These are phyloP conservation scores for Pipistrellus nathusii DNA, from an alignment of 2,797 vertebrate species.

Conservation along the genomic window DNA sequence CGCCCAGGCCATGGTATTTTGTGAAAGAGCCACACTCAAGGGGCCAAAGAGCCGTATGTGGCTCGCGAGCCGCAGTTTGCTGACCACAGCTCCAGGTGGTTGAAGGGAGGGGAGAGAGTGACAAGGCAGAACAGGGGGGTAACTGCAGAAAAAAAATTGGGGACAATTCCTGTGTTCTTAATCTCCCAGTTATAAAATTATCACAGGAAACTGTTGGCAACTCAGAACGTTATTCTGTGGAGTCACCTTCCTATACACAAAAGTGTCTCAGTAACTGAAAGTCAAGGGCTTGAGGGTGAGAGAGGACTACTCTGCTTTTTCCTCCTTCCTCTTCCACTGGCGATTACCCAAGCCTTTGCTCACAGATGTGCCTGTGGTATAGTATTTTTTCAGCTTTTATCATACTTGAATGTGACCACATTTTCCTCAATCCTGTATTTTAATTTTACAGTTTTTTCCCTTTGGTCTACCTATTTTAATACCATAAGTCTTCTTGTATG, in stretches of 20 bases:
- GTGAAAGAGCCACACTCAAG: too few species aligned
- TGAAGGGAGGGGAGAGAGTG: background rate
- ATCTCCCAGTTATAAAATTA: background rate
- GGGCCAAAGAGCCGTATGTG: too few species aligned
- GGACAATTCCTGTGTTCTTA: background rate
- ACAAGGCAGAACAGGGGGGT: fast-evolving
- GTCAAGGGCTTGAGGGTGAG: background rate
- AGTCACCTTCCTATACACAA: background rate
- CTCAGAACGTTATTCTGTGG: background rate
- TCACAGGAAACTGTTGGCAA: background rate
- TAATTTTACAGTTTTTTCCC: background rate
- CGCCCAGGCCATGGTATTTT: too few species aligned
- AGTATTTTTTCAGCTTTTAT: background rate
- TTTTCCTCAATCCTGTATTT: constrained; percentile 14
- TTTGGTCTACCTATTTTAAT: constrained; percentile 26
- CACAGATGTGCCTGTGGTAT: background rate
- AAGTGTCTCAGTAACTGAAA: background rate
- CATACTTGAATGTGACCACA: background rate
- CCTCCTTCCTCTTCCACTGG: background rate
- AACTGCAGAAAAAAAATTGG: background rate
- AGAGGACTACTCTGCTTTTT: background rate
- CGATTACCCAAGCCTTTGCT: background rate
- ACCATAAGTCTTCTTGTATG: background rate
- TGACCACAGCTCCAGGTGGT: too few species aligned
- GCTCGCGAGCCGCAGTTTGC: too few species aligned